phyloP scores from a whole-genome alignment of 2,797 vertebrate genomes.

The Podarcis siculus region DNA sequence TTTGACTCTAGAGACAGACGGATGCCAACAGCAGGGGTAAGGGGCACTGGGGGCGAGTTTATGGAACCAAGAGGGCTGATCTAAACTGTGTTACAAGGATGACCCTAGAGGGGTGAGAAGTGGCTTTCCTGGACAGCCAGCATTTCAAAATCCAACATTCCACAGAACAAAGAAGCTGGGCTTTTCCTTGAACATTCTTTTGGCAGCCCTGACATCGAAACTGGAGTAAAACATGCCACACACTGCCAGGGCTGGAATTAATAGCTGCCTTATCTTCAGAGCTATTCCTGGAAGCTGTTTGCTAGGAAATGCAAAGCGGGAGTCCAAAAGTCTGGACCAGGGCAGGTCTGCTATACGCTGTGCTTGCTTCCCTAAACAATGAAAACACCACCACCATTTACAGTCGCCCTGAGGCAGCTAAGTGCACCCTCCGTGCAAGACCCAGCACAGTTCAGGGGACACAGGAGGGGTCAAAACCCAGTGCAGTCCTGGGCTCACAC shows the following conservation, averaged over 20 bases:
- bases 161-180: neutral
- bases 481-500: neutral
- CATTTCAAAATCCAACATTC: neutral
- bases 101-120: neutral
- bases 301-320: neutral
- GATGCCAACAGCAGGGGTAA: too few species aligned
- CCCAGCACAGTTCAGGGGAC: neutral
- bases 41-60: too few species aligned
- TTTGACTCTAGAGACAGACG: too few species aligned
- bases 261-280: neutral
- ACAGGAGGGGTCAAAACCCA: neutral
- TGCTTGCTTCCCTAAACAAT: too few species aligned
- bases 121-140: neutral
- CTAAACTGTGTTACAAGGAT: too few species aligned
- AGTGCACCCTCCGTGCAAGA: neutral
- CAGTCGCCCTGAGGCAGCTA: neutral
- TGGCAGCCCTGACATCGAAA: neutral
- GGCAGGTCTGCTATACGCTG: neutral
- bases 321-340: neutral
- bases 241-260: too few species aligned
- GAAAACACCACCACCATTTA: too few species aligned
- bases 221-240: neutral
- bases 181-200: neutral
- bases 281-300: neutral
- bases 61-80: too few species aligned